Percentiles rank a stretch among this genome's conserved stretches.
Evolutionary conservation across 2,113 vertebrate species (phyloP).

Genomic region (Sturnus vulgaris): DNA sequence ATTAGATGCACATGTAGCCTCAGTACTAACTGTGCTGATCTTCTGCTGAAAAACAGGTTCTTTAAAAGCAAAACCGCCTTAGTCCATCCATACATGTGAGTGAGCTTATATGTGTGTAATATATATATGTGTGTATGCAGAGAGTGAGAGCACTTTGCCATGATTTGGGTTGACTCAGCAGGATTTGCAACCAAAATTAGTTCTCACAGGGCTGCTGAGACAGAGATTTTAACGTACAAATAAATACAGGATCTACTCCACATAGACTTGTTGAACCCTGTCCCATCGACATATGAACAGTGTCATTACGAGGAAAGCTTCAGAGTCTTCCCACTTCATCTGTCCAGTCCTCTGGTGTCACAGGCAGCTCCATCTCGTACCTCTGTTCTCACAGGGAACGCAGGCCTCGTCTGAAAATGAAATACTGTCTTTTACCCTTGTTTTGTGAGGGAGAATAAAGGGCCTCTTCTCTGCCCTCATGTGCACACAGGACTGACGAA

Average conservation of each 20-base stretch:
- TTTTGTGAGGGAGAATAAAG: background rate
- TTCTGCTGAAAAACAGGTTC: conserved; percentile 43
- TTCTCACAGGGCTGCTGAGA: background rate
- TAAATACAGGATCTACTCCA: background rate
- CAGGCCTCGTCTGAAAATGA: background rate
- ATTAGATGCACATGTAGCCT: conserved; percentile 32
- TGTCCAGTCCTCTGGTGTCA: background rate
- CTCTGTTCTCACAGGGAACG: background rate
- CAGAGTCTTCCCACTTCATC: background rate
- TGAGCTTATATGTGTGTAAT: background rate
- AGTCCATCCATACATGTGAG: background rate
- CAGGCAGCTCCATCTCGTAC: background rate
- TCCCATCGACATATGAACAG: background rate
- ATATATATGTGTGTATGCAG: background rate
- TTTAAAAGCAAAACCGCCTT: conserved; percentile 22
- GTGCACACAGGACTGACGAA: background rate
- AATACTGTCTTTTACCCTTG: background rate
- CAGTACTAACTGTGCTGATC: conserved; percentile 17
- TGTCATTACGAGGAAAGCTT: background rate
- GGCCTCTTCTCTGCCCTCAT: background rate
- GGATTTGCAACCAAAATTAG: background rate
- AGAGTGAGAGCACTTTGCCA: background rate
- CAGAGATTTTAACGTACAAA: background rate
- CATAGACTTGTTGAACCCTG: background rate
- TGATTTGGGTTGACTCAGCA: background rate